Conservation (phyloP, 2,113 vertebrate genomes). For the Pundamilia nyererei region DNA sequence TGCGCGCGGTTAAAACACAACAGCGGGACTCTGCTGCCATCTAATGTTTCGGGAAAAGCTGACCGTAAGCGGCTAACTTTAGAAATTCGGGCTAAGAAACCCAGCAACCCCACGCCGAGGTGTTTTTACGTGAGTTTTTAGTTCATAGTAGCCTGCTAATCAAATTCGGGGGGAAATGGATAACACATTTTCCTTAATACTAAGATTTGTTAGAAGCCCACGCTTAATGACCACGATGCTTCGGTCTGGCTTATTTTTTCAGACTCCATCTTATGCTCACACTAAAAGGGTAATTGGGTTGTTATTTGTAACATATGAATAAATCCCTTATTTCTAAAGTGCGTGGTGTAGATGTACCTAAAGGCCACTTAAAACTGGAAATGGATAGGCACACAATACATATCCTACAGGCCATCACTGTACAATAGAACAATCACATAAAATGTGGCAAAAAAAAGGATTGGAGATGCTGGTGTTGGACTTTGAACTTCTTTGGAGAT, state of each 20-base stretch:
- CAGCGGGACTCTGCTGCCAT: not conserved
- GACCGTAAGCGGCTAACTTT: not conserved
- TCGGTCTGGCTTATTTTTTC: not conserved
- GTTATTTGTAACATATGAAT: not conserved
- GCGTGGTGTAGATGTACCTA: not conserved
- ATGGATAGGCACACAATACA: not conserved
- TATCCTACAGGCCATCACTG: not conserved
- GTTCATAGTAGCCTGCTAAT: not conserved
- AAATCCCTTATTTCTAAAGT: not conserved
- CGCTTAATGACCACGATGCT: not conserved
- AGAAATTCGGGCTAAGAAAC: not conserved
- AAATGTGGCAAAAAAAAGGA: not conserved
- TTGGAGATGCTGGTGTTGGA: not conserved
- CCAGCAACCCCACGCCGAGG: not conserved
- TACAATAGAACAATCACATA: not conserved
- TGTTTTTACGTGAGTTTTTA: not conserved
- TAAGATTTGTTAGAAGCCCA: not conserved
- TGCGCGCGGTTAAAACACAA: not conserved
- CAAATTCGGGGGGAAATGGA: not conserved
- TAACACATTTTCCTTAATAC: not conserved
- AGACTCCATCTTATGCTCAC: not conserved
- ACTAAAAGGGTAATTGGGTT: not conserved
- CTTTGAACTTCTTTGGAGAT: not conserved
- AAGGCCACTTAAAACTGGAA: not conserved
- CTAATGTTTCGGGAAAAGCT: not conserved